These are phyloP conservation scores for Cenopis cana DNA, from an alignment of 2,888 invertebrate genomes.

Conservation along the genomic window DNA sequence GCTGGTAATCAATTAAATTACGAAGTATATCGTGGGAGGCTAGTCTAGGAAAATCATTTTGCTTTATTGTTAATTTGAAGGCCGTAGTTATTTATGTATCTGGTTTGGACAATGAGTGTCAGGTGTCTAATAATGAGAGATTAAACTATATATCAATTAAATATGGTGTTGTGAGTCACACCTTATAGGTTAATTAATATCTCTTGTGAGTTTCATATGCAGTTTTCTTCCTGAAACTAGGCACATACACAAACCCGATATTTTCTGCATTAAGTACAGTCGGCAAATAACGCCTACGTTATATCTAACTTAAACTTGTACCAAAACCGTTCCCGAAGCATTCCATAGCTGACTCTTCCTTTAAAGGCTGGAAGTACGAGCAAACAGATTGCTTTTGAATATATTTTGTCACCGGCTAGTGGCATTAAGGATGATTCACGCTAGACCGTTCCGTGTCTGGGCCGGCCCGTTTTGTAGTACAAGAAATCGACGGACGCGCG, in stretches of 20 bases:
- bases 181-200: neutral
- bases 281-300: too few relatives aligned
- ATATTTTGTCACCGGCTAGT: too few relatives aligned
- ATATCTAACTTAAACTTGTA: neutral
- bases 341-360: neutral
- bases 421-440: too few relatives aligned
- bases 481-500: too few relatives aligned
- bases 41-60: constrained; percentile 52
- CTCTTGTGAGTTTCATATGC: neutral
- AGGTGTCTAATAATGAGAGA: constrained; percentile 47
- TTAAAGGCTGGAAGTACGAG: too few relatives aligned
- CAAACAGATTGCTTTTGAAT: too few relatives aligned
- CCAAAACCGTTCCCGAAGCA: neutral
- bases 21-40: constrained; percentile 38
- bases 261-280: neutral
- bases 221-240: neutral
- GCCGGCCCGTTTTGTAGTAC: too few relatives aligned
- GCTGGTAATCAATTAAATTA: constrained; percentile 38
- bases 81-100: constrained; percentile 47
- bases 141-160: too few relatives aligned
- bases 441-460: too few relatives aligned
- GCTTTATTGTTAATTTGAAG: constrained; percentile 58
- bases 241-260: neutral
- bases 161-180: neutral
- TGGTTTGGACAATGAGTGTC: constrained; percentile 34